These are phyloP conservation scores for Drosophila meridionalis DNA, from an alignment of 2,888 invertebrate genomes.

Conservation along the genomic window DNA sequence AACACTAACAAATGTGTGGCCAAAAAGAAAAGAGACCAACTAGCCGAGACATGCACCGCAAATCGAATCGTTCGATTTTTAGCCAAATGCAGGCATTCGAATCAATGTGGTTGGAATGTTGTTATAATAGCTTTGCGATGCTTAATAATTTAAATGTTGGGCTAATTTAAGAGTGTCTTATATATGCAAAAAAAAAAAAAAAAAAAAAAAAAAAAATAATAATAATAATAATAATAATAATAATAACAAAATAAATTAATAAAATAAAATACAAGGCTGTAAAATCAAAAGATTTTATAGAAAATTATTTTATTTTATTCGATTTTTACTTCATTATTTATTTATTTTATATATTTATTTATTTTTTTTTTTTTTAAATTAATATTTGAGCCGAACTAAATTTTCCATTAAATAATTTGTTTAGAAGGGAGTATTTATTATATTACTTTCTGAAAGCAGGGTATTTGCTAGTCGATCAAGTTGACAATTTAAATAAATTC, in stretches of 20 bases:
- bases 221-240: no score
- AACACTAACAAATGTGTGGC: constrained; percentile 6
- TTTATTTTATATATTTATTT: no score
- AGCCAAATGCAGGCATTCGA: background rate
- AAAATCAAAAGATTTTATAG: background rate
- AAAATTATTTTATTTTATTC: no score
- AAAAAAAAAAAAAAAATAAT: background rate
- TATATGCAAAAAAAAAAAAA: background rate
- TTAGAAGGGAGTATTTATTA: no score
- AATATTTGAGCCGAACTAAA: no score
- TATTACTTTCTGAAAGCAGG: background rate
- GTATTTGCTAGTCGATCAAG: background rate
- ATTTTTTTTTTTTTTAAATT: no score
- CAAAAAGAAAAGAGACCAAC: background rate
- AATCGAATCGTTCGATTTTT: background rate
- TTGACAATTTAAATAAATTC: background rate
- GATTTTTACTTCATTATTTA: no score
- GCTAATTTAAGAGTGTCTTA: background rate
- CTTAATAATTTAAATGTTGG: background rate
- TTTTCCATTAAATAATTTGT: no score
- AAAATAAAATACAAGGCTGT: no score
- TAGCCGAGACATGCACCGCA: constrained; percentile 53
- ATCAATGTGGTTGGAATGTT: background rate
- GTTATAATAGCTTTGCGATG: background rate
- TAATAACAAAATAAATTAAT: background rate